phyloP scores from a whole-genome alignment of 2,888 invertebrate genomes.

The Acronicta psi region DNA sequence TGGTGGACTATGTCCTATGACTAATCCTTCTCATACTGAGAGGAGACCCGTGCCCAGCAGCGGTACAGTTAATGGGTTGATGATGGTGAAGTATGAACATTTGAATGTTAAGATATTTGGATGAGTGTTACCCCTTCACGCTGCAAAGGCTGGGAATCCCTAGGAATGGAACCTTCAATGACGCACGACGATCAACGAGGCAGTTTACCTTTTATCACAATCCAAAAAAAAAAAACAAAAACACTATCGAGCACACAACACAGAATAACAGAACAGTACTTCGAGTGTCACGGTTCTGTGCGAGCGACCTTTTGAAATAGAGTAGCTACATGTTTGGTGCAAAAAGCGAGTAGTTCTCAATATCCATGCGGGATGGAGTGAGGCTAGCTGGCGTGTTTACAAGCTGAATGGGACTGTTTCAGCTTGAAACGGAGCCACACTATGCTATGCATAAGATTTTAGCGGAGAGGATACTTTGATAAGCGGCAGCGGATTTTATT shows the following conservation, averaged over 20 bases:
- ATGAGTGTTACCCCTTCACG: too few relatives aligned
- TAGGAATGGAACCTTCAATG: too few relatives aligned
- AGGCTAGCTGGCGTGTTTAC: conserved; percentile 57
- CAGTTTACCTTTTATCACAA: neutral
- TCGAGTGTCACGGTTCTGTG: conserved; percentile 17
- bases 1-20: too few relatives aligned
- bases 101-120: too few relatives aligned
- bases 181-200: too few relatives aligned
- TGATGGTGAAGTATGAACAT: too few relatives aligned
- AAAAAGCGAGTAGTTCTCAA: conserved; percentile 48
- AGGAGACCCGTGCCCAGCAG: too few relatives aligned
- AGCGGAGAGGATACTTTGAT: conserved; percentile 19
- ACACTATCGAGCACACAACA: conserved; percentile 7
- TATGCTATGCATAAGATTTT: conserved; percentile 69
- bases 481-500: conserved; percentile 9
- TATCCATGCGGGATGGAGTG: conserved; percentile 36
- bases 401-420: conserved; percentile 67
- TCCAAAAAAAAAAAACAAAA: neutral
- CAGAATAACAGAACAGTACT: conserved; percentile 7
- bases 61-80: too few relatives aligned
- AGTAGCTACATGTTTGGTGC: conserved; percentile 28
- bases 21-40: too few relatives aligned
- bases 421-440: conserved; percentile 64
- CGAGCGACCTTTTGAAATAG: conserved; percentile 13
- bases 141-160: too few relatives aligned